A percentile compares a stretch with the other conserved stretches of the same genome.
phyloP scores from a whole-genome alignment of 2,797 vertebrate species.

The Bradypodion ventrale region DNA sequence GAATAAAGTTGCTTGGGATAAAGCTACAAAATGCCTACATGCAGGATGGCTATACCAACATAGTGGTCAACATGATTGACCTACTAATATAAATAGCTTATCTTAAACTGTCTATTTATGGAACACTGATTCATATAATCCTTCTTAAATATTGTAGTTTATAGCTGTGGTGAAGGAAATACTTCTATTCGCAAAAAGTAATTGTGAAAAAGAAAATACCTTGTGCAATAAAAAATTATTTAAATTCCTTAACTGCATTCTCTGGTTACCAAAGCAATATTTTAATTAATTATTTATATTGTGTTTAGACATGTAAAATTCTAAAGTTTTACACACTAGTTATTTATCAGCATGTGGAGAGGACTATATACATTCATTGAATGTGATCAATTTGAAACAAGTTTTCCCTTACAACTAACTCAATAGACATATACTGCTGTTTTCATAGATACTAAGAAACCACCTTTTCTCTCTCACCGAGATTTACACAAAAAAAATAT shows the following conservation, averaged over 20 bases:
- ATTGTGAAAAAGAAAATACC: not conserved
- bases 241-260: not conserved
- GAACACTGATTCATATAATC: constrained; percentile 1
- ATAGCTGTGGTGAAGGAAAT: not conserved
- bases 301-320: not conserved
- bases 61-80: not conserved
- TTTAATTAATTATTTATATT: not conserved
- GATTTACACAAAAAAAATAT: too few species aligned
- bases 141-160: not conserved
- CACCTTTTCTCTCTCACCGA: too few species aligned
- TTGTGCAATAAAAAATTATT: not conserved
- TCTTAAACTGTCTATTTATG: constrained; percentile 11
- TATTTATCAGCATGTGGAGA: not conserved
- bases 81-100: constrained; percentile 6
- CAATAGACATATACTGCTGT: too few species aligned
- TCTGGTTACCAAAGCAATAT: not conserved
- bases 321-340: not conserved
- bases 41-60: not conserved
- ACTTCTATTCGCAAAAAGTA: not conserved
- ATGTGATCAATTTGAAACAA: not conserved
- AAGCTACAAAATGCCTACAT: not conserved
- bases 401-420: too few species aligned
- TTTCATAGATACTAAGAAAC: too few species aligned
- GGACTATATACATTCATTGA: not conserved
- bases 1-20: not conserved